Percentiles rank a stretch among this genome's conserved stretches.
phyloP scores from a whole-genome alignment of 2,888 invertebrate species.

The Brachypalpus laphriformis region DNA sequence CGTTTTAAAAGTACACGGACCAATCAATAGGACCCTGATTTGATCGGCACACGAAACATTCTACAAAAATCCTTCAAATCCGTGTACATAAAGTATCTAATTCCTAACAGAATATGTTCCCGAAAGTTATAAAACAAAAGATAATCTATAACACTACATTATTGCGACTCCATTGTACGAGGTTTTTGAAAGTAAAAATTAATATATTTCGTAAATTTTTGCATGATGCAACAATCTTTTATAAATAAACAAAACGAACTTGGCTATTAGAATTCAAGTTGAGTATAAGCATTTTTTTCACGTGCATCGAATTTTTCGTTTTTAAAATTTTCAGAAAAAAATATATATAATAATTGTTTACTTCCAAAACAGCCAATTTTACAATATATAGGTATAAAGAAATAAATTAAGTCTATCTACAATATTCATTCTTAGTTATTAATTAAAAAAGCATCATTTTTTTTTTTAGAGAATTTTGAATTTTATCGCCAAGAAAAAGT shows the following conservation, averaged over 20 bases:
- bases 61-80: too few relatives aligned
- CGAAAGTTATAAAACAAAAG: too few relatives aligned
- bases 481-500: constrained; percentile 1
- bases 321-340: background rate
- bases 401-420: constrained; percentile 28
- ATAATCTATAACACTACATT: too few relatives aligned
- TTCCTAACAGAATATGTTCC: too few relatives aligned
- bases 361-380: constrained; percentile 59
- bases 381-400: background rate
- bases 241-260: background rate
- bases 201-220: constrained; percentile 2
- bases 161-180: constrained; percentile 40
- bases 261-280: background rate
- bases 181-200: constrained; percentile 61
- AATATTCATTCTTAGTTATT: constrained; percentile 54
- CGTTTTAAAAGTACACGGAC: too few relatives aligned
- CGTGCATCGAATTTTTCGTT: constrained; percentile 11
- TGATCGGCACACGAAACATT: too few relatives aligned
- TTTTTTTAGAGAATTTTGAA: constrained; percentile 8
- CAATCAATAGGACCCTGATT: too few relatives aligned
- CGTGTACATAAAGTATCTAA: too few relatives aligned
- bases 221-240: background rate
- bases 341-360: constrained; percentile 32
- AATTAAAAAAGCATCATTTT: constrained; percentile 56
- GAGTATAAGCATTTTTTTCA: background rate